Conservation (phyloP, 1,140 invertebrate genomes). For the Drosophila setifemur region DNA sequence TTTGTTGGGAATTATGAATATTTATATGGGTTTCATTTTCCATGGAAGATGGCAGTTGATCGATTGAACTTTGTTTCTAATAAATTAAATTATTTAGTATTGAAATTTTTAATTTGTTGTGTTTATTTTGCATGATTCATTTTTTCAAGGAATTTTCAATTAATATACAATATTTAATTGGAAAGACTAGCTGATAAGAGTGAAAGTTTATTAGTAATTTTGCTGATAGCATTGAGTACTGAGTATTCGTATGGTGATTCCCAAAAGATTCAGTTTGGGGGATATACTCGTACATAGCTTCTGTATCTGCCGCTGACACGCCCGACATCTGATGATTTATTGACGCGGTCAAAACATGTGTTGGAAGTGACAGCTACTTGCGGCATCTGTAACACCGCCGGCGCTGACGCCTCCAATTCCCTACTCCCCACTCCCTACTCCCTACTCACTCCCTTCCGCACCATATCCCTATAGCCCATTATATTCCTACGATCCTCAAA, state of each 20-base stretch:
- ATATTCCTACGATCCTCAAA: background rate
- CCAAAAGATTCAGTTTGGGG: background rate
- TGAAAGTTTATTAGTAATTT: no score
- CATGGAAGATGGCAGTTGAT: no score
- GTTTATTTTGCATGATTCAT: background rate
- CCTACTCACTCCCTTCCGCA: no score
- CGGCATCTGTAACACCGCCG: slow-evolving; percentile 76
- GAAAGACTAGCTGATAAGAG: no score
- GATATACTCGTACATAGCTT: slow-evolving; percentile 2
- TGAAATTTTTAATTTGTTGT: no score
- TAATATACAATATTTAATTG: no score
- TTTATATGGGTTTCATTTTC: background rate
- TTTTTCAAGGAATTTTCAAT: no score
- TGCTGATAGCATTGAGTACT: no score
- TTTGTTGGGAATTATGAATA: background rate
- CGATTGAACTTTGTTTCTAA: no score
- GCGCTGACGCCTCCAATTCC: slow-evolving; percentile 52
- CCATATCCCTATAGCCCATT: slow-evolving; percentile 1
- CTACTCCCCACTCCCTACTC: slow-evolving; percentile 1
- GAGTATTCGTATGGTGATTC: background rate
- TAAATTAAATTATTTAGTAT: background rate
- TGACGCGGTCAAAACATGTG: slow-evolving; percentile 81
- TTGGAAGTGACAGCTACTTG: slow-evolving; percentile 82
- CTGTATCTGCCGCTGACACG: slow-evolving; percentile 50
- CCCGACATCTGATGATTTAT: slow-evolving; percentile 80